phyloP scores from a whole-genome alignment of 2,797 vertebrate species.

The Decapterus maruadsi region DNA sequence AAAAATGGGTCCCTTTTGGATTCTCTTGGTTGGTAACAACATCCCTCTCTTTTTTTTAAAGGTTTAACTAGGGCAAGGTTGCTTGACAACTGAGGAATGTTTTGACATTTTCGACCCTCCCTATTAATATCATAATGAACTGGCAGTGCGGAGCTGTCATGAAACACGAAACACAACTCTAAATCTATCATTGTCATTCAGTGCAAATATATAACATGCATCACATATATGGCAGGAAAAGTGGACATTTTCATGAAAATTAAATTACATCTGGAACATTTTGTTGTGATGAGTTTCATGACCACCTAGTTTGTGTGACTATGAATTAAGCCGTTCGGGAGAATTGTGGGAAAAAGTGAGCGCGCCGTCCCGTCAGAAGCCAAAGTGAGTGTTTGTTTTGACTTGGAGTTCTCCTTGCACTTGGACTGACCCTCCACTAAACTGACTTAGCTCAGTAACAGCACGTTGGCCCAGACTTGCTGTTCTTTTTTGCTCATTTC shows the following conservation, averaged over 20 bases:
- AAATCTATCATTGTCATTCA: slow-evolving; percentile 63
- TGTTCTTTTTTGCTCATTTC: slow-evolving; percentile 53
- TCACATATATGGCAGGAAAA: slow-evolving; percentile 38
- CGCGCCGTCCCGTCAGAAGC: slow-evolving; percentile 72
- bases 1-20: slow-evolving; percentile 87
- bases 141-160: slow-evolving; percentile 41
- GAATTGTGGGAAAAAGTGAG: slow-evolving; percentile 77
- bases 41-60: slow-evolving; percentile 32
- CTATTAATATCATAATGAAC: slow-evolving; percentile 60
- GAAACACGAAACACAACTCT: slow-evolving; percentile 44
- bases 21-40: slow-evolving; percentile 77
- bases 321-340: slow-evolving; percentile 63
- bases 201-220: slow-evolving; percentile 55
- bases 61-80: slow-evolving; percentile 56
- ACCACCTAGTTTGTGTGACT: slow-evolving; percentile 70
- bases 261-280: slow-evolving; percentile 69
- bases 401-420: slow-evolving; percentile 81
- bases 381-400: slow-evolving; percentile 80
- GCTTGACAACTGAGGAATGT: slow-evolving; percentile 65
- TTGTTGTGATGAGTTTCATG: slow-evolving; percentile 65
- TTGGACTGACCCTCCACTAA: slow-evolving; percentile 73
- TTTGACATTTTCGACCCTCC: slow-evolving; percentile 65
- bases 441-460: slow-evolving; percentile 75
- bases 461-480: slow-evolving; percentile 57
- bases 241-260: slow-evolving; percentile 60